Evolutionary conservation across 2,888 invertebrate species (phyloP), one percentile per base, ranked within the genome.

Genomic region (Andrena haemorrhoa): DNA sequence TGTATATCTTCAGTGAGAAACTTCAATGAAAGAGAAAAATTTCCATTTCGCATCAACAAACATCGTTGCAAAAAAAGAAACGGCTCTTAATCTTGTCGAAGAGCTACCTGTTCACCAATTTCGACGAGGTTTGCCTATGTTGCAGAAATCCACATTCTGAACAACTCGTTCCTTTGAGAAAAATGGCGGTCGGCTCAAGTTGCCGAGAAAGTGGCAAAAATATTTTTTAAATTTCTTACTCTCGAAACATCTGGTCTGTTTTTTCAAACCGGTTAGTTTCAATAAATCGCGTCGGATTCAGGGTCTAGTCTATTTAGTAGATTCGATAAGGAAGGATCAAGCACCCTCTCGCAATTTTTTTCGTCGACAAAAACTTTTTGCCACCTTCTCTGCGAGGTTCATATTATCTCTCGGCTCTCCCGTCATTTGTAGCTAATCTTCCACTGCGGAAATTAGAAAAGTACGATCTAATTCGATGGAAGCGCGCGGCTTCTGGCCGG

Each of bases 401-500:
- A 53, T 63, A 33, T 66, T 10, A 23, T 4, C 10, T 2, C 7
- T 33, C 23, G 33, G 16, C 41, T 26, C 26, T 10, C 6, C 31
- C 3, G 10, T 65, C 26, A 2, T 41, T 4, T 53, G 41, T 16
- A 58, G 8, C n/a, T 56, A 81, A 74, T 73, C 65, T 82, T 75
- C 78, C 78, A 69, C 72, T 31, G 20, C 79, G 82, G 75, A 82
- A 78, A 86, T 86, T 72, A 68, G 33, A 77, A 53, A 35, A 26
- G 23, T 68, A 29, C 58, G 20, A 35, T 29, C 35, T 31, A 51
- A 16, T 26, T 56, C 49, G 31, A 66, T 73, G 41, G 47, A 33
- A 58, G 61, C 33, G 12, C 73, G 65, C 47, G 88, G 64, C 72
- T 87, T 84, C 74, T 35, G 47, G 29, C 74, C 83, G 87, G 88